Evolutionary conservation across 2,113 vertebrate genomes (phyloP), one percentile per base, ranked within the genome.

Genomic region (Chunga burmeisteri): DNA sequence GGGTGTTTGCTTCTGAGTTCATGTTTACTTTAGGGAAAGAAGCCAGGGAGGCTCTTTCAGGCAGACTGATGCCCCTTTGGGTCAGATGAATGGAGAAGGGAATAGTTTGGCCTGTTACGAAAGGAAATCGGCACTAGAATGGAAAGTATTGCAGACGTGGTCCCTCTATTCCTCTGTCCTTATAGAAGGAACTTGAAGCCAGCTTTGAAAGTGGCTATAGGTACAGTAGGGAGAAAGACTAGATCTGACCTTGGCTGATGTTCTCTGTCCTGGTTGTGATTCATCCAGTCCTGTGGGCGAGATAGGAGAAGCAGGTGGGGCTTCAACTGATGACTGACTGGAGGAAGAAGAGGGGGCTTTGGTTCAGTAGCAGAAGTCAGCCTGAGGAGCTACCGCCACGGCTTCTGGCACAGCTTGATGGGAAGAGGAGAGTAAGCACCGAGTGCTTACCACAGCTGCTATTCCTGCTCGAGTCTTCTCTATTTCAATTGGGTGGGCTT

Each of bases 281-380:
- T 88, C 84, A 82, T 86, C 36, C 86, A 47, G 47, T 88, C 52
- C 67, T 83, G 62, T 36, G 58, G 90, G 86, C 88, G 63, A 65
- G 92, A 88, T 46, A 40, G 94, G 71, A 93, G 88, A 94, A 97
- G 91, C 96, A 97, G 96, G 96, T 95, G 96, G 96, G 96, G 88
- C 85, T 89, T 96, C 96, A 97, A 96, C 93, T 97, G 97, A 90
- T 96, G 84, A 42, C 52, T 90, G 81, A n/a, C 74, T 95, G 93
- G 77, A 67, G 87, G 56, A 88, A 83, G 93, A 84, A 96, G 94
- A 96, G 73, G 59, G 62, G 78, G n/a, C 93, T 94, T 96, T 97
- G 97, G 96, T 96, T 96, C 12, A 3, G 56, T 11, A 59, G 86
- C 81, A 87, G 83, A 68, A 93, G 96, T 81, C 93, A 95, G 92